Percentiles rank a stretch among this genome's conserved stretches.
Evolutionary conservation across 1,140 invertebrate genomes (phyloP).

Genomic region (Mycetomoellerius zeteki): DNA sequence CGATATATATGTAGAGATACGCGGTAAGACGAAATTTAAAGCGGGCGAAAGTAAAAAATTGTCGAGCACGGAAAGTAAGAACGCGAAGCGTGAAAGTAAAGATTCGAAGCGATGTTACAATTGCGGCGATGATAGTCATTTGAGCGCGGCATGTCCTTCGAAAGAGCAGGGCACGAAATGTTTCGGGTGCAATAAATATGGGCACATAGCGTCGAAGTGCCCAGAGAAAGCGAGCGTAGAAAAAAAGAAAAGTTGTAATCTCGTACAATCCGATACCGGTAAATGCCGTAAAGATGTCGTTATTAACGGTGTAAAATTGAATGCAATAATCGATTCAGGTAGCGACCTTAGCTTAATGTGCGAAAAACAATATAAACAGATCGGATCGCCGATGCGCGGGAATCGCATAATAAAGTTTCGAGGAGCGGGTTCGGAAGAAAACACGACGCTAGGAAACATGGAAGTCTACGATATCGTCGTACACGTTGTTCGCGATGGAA

Average conservation of each 20-base stretch:
- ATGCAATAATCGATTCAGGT: no score
- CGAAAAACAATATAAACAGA: no score
- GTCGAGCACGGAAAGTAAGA: not conserved
- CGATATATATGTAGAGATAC: constrained; percentile 49
- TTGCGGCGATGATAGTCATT: constrained; percentile 14
- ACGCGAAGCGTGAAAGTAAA: not conserved
- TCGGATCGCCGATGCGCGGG: not conserved
- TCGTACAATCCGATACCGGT: no score
- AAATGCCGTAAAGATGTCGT: no score
- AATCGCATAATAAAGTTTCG: not conserved
- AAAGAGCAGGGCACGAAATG: no score
- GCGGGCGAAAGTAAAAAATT: constrained; percentile 10
- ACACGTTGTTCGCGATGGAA: not conserved
- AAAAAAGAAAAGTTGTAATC: no score
- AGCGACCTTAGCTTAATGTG: no score
- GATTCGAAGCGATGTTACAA: constrained; percentile 33
- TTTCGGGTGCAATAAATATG: no score
- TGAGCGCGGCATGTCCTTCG: no score
- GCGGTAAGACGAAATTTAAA: constrained; percentile 48
- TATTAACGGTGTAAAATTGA: no score
- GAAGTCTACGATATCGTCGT: constrained; percentile 1
- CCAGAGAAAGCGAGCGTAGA: no score
- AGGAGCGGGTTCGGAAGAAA: constrained; percentile 11
- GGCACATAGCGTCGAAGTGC: no score
- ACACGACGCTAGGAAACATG: not conserved